Conservation (phyloP, 2,113 vertebrate genomes). For the Sinocyclocheilus rhinocerous region DNA sequence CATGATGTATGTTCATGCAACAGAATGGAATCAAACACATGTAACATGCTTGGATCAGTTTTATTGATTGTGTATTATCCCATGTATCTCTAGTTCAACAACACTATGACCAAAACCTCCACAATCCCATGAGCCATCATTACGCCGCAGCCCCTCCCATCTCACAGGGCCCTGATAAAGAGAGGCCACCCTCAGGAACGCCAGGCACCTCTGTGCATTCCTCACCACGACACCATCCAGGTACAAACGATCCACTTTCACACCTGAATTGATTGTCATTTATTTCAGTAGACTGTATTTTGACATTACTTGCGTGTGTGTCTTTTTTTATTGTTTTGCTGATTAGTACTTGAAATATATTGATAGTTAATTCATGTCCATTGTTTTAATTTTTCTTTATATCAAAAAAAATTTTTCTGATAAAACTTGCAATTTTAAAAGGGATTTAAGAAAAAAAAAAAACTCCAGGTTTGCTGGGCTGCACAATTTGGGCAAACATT, state of each 20-base stretch:
- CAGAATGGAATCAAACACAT: background rate
- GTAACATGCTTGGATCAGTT: background rate
- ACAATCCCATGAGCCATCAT: slow-evolving; percentile 56
- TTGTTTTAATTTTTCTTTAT: no score
- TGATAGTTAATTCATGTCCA: no score
- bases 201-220: slow-evolving; percentile 72
- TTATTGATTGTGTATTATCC: background rate
- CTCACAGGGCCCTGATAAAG: slow-evolving; percentile 47
- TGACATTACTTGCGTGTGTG: background rate
- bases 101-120: slow-evolving; percentile 65
- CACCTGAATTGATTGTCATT: background rate
- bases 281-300: background rate
- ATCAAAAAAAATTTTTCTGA: no score
- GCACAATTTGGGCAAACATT: no score
- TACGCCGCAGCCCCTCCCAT: slow-evolving; percentile 47
- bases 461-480: no score
- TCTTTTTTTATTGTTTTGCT: no score
- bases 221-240: slow-evolving; percentile 72
- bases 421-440: no score
- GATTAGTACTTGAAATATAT: no score
- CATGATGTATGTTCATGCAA: background rate
- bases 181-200: slow-evolving; percentile 64
- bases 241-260: slow-evolving; percentile 55
- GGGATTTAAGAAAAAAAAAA: no score
- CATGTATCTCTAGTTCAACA: slow-evolving; percentile 51